phyloP scores from a whole-genome alignment of 1,140 invertebrate species.

The Zaprionus inermis region DNA sequence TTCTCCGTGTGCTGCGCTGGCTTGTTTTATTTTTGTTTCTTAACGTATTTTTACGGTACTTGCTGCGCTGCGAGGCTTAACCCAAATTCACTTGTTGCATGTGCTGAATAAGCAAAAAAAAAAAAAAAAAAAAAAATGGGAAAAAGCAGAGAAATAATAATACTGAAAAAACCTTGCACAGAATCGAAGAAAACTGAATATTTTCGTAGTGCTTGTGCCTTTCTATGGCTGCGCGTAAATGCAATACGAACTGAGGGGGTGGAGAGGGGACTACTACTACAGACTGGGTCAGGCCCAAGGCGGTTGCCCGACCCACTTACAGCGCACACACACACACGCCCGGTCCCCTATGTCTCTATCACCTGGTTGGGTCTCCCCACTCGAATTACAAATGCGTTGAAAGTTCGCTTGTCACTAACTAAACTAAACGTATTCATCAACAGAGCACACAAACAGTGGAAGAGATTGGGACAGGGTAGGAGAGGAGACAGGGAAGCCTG shows the following conservation, averaged over 20 bases:
- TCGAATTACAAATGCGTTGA: constrained; percentile 72
- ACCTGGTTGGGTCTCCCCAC: constrained; percentile 42
- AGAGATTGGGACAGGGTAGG: too few relatives aligned
- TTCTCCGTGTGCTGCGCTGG: constrained; percentile 40
- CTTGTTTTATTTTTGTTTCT: constrained; percentile 66
- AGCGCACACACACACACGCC: not conserved
- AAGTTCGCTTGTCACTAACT: constrained; percentile 68
- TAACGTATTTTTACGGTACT: constrained; percentile 61
- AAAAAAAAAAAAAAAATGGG: constrained; percentile 29
- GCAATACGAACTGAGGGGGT: constrained; percentile 51
- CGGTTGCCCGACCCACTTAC: constrained; percentile 53
- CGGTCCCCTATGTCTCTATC: not conserved
- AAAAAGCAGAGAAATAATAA: constrained; percentile 3
- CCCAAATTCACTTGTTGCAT: constrained; percentile 82
- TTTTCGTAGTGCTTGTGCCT: constrained; percentile 54
- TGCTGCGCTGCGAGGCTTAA: constrained; percentile 66
- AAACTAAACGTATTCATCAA: constrained; percentile 72
- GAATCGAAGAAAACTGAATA: constrained; percentile 64
- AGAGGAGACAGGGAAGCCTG: too few relatives aligned
- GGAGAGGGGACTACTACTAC: not conserved
- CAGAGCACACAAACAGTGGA: not conserved
- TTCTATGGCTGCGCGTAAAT: constrained; percentile 76
- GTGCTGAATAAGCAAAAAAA: constrained; percentile 78
- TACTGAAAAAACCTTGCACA: constrained; percentile 34
- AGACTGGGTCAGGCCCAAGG: constrained; percentile 46